A percentile compares a stretch with the other conserved stretches of the same genome.
Evolutionary conservation across 2,113 vertebrate species (phyloP).

Genomic region (Gnathonemus longibarbis): DNA sequence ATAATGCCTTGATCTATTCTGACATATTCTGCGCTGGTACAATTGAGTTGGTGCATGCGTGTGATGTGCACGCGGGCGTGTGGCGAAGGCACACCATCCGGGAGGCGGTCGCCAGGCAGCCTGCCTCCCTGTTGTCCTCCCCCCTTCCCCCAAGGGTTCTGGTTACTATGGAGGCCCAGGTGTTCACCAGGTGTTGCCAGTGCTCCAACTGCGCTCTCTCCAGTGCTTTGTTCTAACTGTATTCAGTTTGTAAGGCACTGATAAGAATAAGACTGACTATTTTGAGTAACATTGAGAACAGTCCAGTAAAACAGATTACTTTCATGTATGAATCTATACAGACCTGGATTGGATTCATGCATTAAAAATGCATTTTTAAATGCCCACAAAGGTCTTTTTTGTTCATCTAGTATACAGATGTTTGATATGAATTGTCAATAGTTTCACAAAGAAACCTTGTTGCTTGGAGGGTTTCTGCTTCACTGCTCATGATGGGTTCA

Average conservation of each 20-base stretch:
- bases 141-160: slow-evolving; percentile 21
- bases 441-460: not conserved
- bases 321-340: not conserved
- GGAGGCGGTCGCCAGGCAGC: not conserved
- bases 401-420: not conserved
- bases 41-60: not conserved
- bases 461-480: not conserved
- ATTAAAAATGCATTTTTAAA: not conserved
- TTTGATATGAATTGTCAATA: not conserved
- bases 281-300: not conserved
- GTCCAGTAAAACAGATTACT: not conserved
- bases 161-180: slow-evolving; percentile 37
- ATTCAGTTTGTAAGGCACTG: not conserved
- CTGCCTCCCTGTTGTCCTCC: not conserved
- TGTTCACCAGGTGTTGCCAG: slow-evolving; percentile 23
- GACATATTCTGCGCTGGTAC: not conserved
- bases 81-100: not conserved
- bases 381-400: not conserved
- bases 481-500: not conserved
- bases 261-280: not conserved
- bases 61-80: not conserved
- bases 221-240: not conserved
- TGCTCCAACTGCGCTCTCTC: not conserved
- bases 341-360: not conserved
- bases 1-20: not conserved